Percentiles rank a stretch among this genome's conserved stretches.
phyloP scores from a whole-genome alignment of 2,888 invertebrate species.

The Drosophila eohydei region DNA sequence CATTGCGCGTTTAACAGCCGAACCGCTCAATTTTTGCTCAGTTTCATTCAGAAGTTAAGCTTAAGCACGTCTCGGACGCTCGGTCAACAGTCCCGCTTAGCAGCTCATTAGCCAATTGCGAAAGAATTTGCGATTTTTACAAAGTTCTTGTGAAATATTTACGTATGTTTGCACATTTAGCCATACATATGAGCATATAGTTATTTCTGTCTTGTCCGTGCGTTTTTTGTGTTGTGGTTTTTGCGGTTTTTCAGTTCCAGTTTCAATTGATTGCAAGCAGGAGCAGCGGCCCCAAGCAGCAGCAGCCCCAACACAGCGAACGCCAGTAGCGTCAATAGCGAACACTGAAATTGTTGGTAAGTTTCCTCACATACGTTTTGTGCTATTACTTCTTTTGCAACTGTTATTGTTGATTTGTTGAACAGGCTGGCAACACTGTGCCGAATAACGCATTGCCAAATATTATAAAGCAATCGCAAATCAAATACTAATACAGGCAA shows the following conservation, averaged over 20 bases:
- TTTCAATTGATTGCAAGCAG: slow-evolving; percentile 66
- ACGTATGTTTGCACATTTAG: slow-evolving; percentile 33
- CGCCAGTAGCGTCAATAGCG: slow-evolving; percentile 10
- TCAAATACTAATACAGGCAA: slow-evolving; percentile 1
- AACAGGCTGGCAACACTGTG: slow-evolving; percentile 58
- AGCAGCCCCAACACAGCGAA: background rate
- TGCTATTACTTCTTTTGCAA: slow-evolving; percentile 71
- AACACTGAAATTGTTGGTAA: slow-evolving; percentile 58
- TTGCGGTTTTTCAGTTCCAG: slow-evolving; percentile 68
- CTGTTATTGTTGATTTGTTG: slow-evolving; percentile 53
- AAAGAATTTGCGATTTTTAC: slow-evolving; percentile 63
- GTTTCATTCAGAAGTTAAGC: slow-evolving; percentile 80
- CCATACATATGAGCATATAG: slow-evolving; percentile 24
- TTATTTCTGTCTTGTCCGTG: slow-evolving; percentile 55
- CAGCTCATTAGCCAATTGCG: slow-evolving; percentile 65
- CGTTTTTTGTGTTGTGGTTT: slow-evolving; percentile 76
- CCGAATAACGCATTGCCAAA: slow-evolving; percentile 53
- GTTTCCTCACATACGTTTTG: slow-evolving; percentile 69
- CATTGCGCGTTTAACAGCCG: slow-evolving; percentile 71
- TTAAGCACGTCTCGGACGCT: slow-evolving; percentile 48
- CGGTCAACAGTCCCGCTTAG: slow-evolving; percentile 31
- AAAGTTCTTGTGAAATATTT: slow-evolving; percentile 76
- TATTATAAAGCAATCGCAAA: slow-evolving; percentile 28
- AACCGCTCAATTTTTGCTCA: slow-evolving; percentile 61
- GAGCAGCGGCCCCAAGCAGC: slow-evolving; percentile 30